Base-by-base conservation (phyloP, 30 jellyfish, hydroid and myxozoan species). In the Hydractinia echinata region DNA sequence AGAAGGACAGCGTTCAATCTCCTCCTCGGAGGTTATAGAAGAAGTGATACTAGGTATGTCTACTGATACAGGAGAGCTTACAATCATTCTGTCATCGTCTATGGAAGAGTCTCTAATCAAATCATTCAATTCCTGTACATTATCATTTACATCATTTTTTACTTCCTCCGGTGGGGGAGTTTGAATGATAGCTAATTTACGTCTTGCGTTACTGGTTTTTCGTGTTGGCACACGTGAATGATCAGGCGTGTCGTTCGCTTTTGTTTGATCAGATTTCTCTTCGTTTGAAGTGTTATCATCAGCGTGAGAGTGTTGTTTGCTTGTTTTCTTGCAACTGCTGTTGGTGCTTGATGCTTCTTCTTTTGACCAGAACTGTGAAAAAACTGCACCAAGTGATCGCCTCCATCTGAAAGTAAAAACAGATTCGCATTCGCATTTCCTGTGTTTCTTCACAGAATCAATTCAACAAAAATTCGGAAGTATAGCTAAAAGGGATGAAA, bases 341-440 rank as follows among this genome's bases (percentile, higher is more conserved):
- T 55, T 50, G 4, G 61, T 61, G 50, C 76, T 89, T 66, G 72
- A 73, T 66, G 81, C 97, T 18, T 91, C 97, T 64, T 84, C 85
- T 1, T 87, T 85, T 4, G 95, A 86, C 97, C 97, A 91, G 18
- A 91, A 66, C 4, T 94, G 81, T 20, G 97, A 91, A 5, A 91
- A 67, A 15, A 91, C 95, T n/a, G 97, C 97, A 16, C 97, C 97
- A 39, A 91, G 84, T 14, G 97, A 91, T 64, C 97, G 81, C 58
- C 97, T 77, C 76, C 95, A 81, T 69, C 97, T 89, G 67, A 15
- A 73, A 73, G 53, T 58, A 81, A 16, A 39, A 39, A 21, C 15
- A 76, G 15, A 54, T n/a, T n/a, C n/a, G n/a, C n/a, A n/a, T n/a
- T 30, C 44, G 44, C 15, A 14, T 1, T 49, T 13, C 51, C 16